Conservation (phyloP, 2,113 vertebrate genomes). For the Capra hircus region DNA sequence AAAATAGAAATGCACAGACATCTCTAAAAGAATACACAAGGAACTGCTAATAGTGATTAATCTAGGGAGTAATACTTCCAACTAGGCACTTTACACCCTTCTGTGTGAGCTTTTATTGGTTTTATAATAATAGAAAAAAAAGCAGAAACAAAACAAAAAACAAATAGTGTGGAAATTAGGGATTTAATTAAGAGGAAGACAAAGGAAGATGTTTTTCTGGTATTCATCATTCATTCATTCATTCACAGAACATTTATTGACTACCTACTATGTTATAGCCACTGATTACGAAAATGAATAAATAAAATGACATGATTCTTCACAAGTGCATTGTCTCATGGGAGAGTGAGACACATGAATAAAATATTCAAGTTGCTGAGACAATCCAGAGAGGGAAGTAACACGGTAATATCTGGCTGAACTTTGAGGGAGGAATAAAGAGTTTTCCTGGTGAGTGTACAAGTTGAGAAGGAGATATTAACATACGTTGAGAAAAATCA, state of each 20-base stretch:
- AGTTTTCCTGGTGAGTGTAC: background rate
- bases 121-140: background rate
- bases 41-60: background rate
- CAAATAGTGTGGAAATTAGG: background rate
- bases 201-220: background rate
- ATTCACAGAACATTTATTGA: background rate
- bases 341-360: background rate
- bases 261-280: background rate
- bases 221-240: background rate
- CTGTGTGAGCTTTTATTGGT: background rate
- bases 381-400: background rate
- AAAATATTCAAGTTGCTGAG: slow-evolving; percentile 33
- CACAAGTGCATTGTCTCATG: background rate
- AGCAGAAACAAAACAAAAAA: background rate
- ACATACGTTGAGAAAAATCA: background rate
- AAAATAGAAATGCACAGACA: background rate
- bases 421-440: background rate
- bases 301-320: background rate
- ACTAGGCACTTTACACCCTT: background rate
- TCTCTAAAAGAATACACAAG: background rate
- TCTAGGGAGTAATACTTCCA: background rate
- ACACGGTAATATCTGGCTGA: background rate
- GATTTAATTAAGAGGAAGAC: background rate
- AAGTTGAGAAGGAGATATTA: background rate
- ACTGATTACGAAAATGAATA: background rate